phyloP scores from a whole-genome alignment of 1,140 invertebrate genomes.

The Camponotus floridanus region DNA sequence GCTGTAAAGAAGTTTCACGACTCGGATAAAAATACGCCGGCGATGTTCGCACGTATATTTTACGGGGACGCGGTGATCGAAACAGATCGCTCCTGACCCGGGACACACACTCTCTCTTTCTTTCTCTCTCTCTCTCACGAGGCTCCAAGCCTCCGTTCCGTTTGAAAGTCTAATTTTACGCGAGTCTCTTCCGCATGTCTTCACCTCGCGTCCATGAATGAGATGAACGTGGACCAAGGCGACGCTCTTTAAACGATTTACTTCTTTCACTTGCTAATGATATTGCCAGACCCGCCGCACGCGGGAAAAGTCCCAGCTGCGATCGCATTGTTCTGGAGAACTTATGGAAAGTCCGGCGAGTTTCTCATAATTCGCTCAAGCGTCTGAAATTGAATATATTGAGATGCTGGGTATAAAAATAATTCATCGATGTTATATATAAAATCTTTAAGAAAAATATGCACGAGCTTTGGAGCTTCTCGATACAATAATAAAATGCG shows the following conservation, averaged over 20 bases:
- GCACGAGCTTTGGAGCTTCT: too few relatives aligned
- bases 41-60: conserved; percentile 39
- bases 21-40: conserved; percentile 45
- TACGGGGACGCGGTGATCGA: conserved; percentile 44
- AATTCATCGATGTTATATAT: conserved; percentile 3
- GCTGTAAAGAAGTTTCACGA: conserved; percentile 52
- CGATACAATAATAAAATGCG: too few relatives aligned
- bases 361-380: conserved; percentile 48
- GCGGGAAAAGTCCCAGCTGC: conserved; percentile 54
- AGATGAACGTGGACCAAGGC: conserved; percentile 26
- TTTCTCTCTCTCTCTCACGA: conserved; percentile 1
- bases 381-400: conserved; percentile 32
- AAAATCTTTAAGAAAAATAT: not conserved
- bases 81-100: conserved; percentile 57
- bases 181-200: conserved; percentile 17
- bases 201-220: conserved; percentile 42
- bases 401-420: conserved; percentile 2
- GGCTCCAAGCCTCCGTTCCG: not conserved
- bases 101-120: conserved; percentile 9
- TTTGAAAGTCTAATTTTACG: conserved; percentile 60
- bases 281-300: conserved; percentile 39
- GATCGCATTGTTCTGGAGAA: conserved; percentile 33
- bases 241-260: conserved; percentile 52
- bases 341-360: conserved; percentile 47
- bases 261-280: conserved; percentile 62